Percentiles rank a stretch among this genome's conserved stretches.
phyloP scores from a whole-genome alignment of 1,140 invertebrate species.

The Dreissena polymorpha region DNA sequence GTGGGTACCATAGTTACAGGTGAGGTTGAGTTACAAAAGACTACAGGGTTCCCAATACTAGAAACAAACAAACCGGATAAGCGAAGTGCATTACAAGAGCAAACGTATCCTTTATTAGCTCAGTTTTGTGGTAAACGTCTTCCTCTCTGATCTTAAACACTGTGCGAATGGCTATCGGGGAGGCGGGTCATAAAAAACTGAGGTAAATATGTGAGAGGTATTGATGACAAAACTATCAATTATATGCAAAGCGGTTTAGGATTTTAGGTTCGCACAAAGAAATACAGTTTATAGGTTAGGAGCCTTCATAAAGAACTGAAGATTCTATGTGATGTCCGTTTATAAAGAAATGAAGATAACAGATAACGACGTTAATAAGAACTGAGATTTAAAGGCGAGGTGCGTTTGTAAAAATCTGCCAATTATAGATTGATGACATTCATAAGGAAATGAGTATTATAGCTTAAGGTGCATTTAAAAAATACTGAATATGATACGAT shows the following conservation, averaged over 20 bases:
- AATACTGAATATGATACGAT: no score
- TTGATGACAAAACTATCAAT: no score
- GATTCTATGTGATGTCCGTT: no score
- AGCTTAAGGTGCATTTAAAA: no score
- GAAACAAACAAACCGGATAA: background rate
- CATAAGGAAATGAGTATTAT: no score
- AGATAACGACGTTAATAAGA: background rate
- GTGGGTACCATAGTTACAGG: conserved; percentile 86
- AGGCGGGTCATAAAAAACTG: background rate
- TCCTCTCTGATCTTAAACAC: background rate
- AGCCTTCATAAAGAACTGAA: no score
- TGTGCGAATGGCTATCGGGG: background rate
- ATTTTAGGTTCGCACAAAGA: background rate
- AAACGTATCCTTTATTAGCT: background rate
- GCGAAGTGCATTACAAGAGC: no score
- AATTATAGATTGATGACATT: no score
- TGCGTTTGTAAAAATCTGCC: conserved; percentile 4
- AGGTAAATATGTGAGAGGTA: background rate
- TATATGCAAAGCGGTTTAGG: no score
- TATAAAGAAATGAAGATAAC: no score
- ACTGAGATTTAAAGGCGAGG: background rate
- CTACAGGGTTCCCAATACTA: background rate
- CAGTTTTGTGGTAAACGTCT: background rate
- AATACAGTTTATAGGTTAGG: background rate
- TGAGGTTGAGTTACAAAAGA: conserved; percentile 16